Percentiles rank a stretch among this genome's conserved stretches.
Conservation (phyloP, 1,140 invertebrate species). For the Phenacoccus solenopsis region DNA sequence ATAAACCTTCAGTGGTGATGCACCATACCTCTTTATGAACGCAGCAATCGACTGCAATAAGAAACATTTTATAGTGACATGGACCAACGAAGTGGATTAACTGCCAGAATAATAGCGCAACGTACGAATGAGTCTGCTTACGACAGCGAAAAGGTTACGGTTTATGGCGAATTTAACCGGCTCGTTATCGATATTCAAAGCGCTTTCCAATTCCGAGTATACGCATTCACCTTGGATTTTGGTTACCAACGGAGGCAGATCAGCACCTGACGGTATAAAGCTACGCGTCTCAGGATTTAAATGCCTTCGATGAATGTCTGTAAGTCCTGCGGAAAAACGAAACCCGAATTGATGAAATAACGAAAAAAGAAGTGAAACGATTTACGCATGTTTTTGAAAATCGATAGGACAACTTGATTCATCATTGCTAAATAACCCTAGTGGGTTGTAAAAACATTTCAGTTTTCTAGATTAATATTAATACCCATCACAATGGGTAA, state of each 20-base stretch:
- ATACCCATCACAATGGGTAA: too few species aligned
- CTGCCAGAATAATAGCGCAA: neutral
- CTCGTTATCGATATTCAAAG: conserved; percentile 30
- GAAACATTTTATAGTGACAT: conserved; percentile 10
- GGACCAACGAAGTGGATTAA: conserved; percentile 8
- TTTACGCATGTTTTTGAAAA: neutral
- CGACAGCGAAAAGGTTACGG: conserved; percentile 60
- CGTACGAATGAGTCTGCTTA: conserved; percentile 43
- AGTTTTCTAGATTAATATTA: too few species aligned
- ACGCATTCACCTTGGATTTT: conserved; percentile 23
- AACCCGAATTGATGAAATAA: neutral
- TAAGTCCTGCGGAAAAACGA: neutral
- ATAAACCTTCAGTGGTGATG: conserved; percentile 63
- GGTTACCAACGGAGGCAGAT: conserved; percentile 26
- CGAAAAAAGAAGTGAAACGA: neutral
- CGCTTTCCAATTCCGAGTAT: conserved; percentile 24
- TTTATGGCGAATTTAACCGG: conserved; percentile 65
- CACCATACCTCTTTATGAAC: conserved; percentile 68
- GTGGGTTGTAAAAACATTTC: too few species aligned
- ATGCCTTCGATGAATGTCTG: conserved; percentile 21
- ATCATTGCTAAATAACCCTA: too few species aligned
- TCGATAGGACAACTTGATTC: too few species aligned
- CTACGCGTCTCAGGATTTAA: conserved; percentile 27
- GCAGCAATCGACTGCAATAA: conserved; percentile 62
- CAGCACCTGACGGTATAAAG: conserved; percentile 25